Percentiles rank a stretch among this genome's conserved stretches.
Evolutionary conservation across 2,113 vertebrate genomes (phyloP).

Genomic region (Isichthys henryi): DNA sequence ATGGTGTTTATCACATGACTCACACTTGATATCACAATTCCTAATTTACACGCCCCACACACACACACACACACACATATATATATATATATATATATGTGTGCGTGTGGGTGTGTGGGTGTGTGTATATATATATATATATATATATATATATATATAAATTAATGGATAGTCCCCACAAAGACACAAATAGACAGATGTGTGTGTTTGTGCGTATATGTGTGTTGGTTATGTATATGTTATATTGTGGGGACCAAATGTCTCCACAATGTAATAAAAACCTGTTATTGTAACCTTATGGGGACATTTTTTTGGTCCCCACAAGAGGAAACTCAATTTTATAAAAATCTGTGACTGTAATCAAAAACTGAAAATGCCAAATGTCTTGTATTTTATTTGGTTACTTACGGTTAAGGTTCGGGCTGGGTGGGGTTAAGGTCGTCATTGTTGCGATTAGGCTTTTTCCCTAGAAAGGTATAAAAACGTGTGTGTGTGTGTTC

Average conservation of each 20-base stretch:
- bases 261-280: neutral
- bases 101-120: no score
- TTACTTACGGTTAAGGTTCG: neutral
- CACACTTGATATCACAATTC: neutral
- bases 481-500: neutral
- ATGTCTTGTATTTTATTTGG: neutral
- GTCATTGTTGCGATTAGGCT: neutral
- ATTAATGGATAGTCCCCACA: no score
- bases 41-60: neutral
- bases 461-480: neutral
- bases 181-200: no score
- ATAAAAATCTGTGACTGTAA: neutral
- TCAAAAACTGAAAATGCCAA: neutral
- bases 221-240: no score
- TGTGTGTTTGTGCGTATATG: no score
- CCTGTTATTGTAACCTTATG: neutral
- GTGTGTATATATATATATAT: no score
- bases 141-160: no score
- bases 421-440: neutral
- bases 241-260: no score
- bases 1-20: neutral
- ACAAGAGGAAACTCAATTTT: neutral
- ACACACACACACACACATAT: neutral
- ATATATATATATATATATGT: no score
- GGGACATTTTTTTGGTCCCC: neutral